Conservation (phyloP, 2,113 vertebrate genomes). For the Ammodytes marinus region DNA sequence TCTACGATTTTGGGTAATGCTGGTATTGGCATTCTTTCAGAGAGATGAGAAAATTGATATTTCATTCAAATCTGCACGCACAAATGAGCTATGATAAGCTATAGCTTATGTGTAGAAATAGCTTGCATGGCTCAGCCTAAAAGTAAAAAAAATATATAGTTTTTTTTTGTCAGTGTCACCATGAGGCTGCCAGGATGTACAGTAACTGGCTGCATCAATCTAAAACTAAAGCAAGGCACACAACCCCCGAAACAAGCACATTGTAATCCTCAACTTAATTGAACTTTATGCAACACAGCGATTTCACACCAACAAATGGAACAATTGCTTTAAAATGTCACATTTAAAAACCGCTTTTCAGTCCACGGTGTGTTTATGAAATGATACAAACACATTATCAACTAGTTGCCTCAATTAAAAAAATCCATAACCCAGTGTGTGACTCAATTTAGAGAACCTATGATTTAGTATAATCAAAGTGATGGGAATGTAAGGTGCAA, state of each 20-base stretch:
- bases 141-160: not conserved
- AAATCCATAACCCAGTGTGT: not conserved
- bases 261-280: no score
- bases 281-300: no score
- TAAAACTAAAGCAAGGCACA: no score
- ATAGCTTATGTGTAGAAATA: not conserved
- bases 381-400: not conserved
- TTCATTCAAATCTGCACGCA: not conserved
- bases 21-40: fast-evolving
- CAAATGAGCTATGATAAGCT: not conserved
- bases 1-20: not conserved
- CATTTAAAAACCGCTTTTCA: not conserved
- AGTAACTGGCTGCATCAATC: no score
- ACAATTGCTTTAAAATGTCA: no score
- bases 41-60: not conserved
- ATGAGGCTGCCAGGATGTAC: not conserved
- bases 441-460: slow-evolving; percentile 1
- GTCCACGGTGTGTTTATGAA: not conserved
- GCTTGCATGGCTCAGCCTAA: not conserved
- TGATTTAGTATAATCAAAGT: slow-evolving; percentile 42
- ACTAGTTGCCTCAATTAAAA: not conserved
- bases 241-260: no score
- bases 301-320: no score
- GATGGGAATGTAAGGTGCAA: slow-evolving; percentile 40
- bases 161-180: not conserved